Evolutionary conservation across 2,113 vertebrate genomes (phyloP).

Genomic region (Carassius auratus): DNA sequence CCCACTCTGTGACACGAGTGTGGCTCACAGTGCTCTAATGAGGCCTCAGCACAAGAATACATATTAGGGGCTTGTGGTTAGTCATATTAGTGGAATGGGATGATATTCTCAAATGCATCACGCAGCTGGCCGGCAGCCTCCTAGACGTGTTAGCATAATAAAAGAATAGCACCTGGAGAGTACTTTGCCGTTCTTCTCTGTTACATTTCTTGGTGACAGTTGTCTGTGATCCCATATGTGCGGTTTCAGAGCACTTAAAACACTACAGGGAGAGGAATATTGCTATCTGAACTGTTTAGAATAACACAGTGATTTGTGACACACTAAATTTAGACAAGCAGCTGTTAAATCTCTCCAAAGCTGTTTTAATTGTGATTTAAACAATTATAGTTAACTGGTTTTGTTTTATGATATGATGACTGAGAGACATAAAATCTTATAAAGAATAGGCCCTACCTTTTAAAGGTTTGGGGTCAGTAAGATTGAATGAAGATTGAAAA

Average conservation of each 20-base stretch:
- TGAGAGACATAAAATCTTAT: background rate
- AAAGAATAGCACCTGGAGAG: slow-evolving; percentile 9
- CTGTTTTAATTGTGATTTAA: background rate
- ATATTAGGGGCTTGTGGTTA: slow-evolving; percentile 26
- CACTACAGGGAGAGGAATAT: background rate
- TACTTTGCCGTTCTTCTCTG: background rate
- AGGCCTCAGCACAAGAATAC: slow-evolving; percentile 40
- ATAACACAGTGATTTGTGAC: background rate
- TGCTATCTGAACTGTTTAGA: background rate
- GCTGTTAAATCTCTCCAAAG: slow-evolving; percentile 15
- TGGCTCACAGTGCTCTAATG: slow-evolving; percentile 31
- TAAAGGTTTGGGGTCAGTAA: no score
- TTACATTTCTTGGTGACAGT: background rate
- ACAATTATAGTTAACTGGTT: slow-evolving; percentile 3
- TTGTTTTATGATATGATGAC: slow-evolving; percentile 19
- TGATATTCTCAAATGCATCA: slow-evolving; percentile 3
- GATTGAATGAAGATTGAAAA: no score
- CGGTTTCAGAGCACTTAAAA: slow-evolving; percentile 6
- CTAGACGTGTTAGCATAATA: slow-evolving; percentile 27
- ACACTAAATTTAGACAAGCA: slow-evolving; percentile 5
- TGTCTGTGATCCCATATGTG: slow-evolving; percentile 34
- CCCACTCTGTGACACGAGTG: slow-evolving; percentile 46
- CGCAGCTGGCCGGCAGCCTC: slow-evolving; percentile 24
- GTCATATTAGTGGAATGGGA: slow-evolving; percentile 4
- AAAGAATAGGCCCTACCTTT: background rate